phyloP scores from a whole-genome alignment of 2,888 invertebrate genomes.

The Diaprepes abbreviatus region DNA sequence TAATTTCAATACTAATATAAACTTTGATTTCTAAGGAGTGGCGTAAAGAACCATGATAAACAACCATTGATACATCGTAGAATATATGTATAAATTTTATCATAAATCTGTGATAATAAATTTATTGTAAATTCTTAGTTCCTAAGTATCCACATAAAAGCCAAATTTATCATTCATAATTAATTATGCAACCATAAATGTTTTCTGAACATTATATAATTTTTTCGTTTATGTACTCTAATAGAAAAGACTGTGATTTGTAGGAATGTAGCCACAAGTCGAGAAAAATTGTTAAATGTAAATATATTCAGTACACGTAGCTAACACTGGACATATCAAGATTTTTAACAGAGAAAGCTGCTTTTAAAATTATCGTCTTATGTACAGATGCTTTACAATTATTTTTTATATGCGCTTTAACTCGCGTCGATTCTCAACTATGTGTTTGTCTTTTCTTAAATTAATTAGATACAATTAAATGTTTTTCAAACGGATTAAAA shows the following conservation, averaged over 20 bases:
- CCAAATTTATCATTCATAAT: conserved; percentile 30
- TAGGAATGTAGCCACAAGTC: conserved; percentile 13
- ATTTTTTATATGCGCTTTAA: conserved; percentile 10
- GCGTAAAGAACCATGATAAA: conserved; percentile 16
- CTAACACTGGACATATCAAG: conserved; percentile 16
- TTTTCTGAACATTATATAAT: conserved; percentile 11
- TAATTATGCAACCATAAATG: conserved; percentile 16
- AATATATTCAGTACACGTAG: conserved; percentile 20
- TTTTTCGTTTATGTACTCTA: conserved; percentile 1
- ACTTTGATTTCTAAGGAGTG: conserved; percentile 20
- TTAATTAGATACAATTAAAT: conserved; percentile 30
- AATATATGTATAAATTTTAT: conserved; percentile 23
- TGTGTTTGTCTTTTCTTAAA: conserved; percentile 21
- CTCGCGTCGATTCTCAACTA: conserved; percentile 4
- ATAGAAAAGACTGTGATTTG: neutral
- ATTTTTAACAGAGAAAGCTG: conserved; percentile 32
- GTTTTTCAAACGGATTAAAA: conserved; percentile 13
- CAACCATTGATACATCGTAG: conserved; percentile 24
- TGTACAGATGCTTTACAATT: conserved; percentile 16
- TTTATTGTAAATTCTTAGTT: conserved; percentile 11
- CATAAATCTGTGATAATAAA: conserved; percentile 25
- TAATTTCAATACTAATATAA: neutral
- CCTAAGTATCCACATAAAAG: neutral
- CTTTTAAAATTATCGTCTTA: conserved; percentile 17
- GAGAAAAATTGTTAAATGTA: conserved; percentile 20